phyloP scores from a whole-genome alignment of 2,888 invertebrate species.

The Scaptomyza reducta region DNA sequence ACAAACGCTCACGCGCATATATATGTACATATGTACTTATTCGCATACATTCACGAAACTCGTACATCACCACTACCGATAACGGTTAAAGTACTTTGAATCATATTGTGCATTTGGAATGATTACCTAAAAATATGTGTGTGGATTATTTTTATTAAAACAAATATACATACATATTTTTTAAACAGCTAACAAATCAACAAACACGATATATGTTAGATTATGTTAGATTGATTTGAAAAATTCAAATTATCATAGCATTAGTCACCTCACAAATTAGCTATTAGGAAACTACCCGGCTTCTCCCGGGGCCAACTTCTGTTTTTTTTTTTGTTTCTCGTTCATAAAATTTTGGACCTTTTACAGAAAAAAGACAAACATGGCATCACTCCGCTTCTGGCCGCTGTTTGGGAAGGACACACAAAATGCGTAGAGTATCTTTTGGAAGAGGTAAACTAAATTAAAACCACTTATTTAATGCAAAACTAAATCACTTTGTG shows the following conservation, averaged over 20 bases:
- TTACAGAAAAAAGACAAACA: slow-evolving; percentile 94
- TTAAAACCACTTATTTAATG: not conserved
- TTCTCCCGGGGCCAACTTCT: not conserved
- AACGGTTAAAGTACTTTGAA: not conserved
- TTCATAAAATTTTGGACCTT: not conserved
- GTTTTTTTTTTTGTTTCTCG: too few relatives aligned
- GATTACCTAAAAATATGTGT: not conserved
- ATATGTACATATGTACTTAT: not conserved
- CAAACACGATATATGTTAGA: not conserved
- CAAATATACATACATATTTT: too few relatives aligned
- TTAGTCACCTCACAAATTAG: not conserved
- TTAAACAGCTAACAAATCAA: not conserved
- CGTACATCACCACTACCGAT: not conserved
- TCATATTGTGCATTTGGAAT: not conserved
- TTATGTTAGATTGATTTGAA: not conserved
- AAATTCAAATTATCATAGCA: not conserved
- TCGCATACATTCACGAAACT: not conserved
- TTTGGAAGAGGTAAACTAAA: slow-evolving; percentile 89
- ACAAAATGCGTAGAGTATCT: slow-evolving; percentile 95
- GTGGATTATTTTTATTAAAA: too few relatives aligned
- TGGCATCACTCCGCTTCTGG: slow-evolving; percentile 96
- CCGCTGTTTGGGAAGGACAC: slow-evolving; percentile 99
- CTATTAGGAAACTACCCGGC: not conserved
- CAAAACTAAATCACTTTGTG: not conserved
- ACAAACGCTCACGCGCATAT: not conserved